Evolutionary conservation across 2,113 vertebrate species (phyloP), one percentile per base, ranked within the genome.

Genomic region (Epinephelus fuscoguttatus): DNA sequence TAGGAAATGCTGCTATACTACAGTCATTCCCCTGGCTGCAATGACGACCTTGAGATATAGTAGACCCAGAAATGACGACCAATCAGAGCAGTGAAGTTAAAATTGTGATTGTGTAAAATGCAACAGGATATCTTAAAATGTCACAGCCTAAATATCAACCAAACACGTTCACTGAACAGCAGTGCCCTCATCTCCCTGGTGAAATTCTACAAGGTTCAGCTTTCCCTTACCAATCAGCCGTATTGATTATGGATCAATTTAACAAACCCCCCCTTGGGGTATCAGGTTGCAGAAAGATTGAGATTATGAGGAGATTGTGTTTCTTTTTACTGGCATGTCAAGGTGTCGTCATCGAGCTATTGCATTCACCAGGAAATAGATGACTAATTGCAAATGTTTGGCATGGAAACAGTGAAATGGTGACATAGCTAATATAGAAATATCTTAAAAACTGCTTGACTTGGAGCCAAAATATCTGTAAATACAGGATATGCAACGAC

Each of bases 181-280:
- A 3, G 11, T 33, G 14, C 10, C 23, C 52, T 84, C 19, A 3
- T 27, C 47, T 74, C 70, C 64, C n/a, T 33, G 19, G 8, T 57
- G 62, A 37, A 52, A 40, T 17, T 3, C 78, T 56, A 56, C 6
- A 6, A 68, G 55, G 56, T 23, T 71, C 62, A 67, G 14, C 15
- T 63, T 85, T 53, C 53, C 17, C 2, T 66, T 71, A 59, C 63
- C 25, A 42, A 49, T 78, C 47, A 50, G 30, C 14, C 61, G 3
- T 59, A 89, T 82, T 82, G 86, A 90, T 90, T 69, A 21, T 13
- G 21, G 6, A 33, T 45, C 6, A 23, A 19, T 82, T 6, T 21
- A 42, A 59, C 27, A 66, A 30, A 47, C 4, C 30, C 70, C 30
- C 70, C 55, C 52, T 27, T 18, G 27, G 7, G 75, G 67, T 73